Percentiles rank a stretch among this genome's conserved stretches.
Evolutionary conservation across 1,140 invertebrate genomes (phyloP).

Genomic region (Chironomus striatipennis): DNA sequence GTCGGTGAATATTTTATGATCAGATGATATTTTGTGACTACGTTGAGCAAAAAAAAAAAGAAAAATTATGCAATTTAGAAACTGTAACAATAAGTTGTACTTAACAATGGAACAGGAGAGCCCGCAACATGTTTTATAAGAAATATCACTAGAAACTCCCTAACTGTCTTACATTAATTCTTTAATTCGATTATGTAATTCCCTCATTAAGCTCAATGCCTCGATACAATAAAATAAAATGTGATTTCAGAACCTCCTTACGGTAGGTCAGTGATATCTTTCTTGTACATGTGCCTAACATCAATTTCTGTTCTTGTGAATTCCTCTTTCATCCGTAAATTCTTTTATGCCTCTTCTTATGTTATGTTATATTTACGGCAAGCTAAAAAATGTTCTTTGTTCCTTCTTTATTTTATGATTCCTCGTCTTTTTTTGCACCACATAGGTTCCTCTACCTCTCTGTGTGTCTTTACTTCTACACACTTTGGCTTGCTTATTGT

Average conservation of each 20-base stretch:
- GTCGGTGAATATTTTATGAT: no score
- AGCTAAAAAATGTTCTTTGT: background rate
- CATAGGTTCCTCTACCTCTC: background rate
- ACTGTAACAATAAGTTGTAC: background rate
- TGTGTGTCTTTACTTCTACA: no score
- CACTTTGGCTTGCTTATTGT: constrained; percentile 4
- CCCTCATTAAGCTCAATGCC: no score
- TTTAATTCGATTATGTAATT: no score
- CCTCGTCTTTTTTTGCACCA: background rate
- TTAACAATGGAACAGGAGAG: constrained; percentile 1
- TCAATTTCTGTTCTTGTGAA: background rate
- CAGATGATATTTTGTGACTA: background rate
- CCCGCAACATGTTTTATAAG: no score
- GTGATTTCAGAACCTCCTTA: background rate
- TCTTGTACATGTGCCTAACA: background rate
- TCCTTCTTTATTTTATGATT: no score
- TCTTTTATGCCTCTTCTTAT: background rate
- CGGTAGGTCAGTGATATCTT: background rate
- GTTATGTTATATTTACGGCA: background rate
- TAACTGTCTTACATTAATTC: no score
- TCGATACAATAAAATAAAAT: no score
- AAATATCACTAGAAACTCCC: no score
- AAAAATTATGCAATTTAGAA: background rate
- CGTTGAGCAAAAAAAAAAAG: no score
- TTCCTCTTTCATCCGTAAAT: background rate